These are phyloP conservation scores for Calameuta pallipes DNA, from an alignment of 2,888 invertebrate genomes.

Conservation along the genomic window DNA sequence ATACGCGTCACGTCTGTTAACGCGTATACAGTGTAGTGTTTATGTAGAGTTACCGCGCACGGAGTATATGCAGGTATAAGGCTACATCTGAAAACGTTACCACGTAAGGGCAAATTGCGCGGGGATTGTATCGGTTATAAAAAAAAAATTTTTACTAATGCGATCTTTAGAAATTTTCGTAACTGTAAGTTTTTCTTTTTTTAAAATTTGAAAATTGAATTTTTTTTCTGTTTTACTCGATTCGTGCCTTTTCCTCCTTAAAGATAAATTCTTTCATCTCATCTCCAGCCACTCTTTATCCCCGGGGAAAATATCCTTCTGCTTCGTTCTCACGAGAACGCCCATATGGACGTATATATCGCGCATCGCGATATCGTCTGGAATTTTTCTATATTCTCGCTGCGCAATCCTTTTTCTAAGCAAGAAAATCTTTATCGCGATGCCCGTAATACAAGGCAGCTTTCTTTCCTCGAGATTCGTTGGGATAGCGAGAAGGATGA, in stretches of 20 bases:
- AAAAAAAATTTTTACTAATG: too few species aligned
- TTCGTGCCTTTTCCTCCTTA: neutral
- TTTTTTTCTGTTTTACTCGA: neutral
- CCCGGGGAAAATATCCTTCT: neutral
- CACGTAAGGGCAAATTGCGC: neutral
- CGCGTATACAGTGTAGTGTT: neutral
- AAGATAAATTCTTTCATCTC: neutral
- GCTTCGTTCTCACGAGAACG: neutral
- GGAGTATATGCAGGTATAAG: neutral
- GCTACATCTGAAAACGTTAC: neutral
- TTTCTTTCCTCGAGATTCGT: neutral
- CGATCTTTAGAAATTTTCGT: too few species aligned
- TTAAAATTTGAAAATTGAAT: too few species aligned
- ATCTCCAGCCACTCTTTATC: neutral
- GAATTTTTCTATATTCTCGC: neutral
- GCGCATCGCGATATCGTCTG: neutral
- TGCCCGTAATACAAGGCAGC: neutral
- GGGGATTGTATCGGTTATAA: too few species aligned
- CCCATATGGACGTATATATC: neutral
- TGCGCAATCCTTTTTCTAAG: neutral
- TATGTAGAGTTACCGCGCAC: neutral
- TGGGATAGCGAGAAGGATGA: neutral
- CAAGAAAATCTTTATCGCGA: neutral
- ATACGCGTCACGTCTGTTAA: neutral
- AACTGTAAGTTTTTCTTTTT: too few species aligned